These are phyloP conservation scores for Champsocephalus esox DNA, from an alignment of 2,797 vertebrate species.

Conservation along the genomic window DNA sequence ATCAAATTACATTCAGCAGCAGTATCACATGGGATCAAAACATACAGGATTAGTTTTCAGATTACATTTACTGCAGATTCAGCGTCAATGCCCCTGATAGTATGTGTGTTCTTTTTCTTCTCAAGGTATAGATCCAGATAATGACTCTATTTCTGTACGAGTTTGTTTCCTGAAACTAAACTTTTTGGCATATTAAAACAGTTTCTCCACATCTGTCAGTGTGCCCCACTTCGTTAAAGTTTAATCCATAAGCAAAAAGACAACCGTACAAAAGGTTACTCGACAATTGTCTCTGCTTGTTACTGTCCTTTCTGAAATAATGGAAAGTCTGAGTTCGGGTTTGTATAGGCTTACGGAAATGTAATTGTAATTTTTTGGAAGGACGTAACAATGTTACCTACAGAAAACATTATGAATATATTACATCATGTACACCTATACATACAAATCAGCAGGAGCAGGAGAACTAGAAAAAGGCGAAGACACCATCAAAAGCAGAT, in stretches of 20 bases:
- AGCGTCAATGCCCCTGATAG: conserved; percentile 9
- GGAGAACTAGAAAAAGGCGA: background rate
- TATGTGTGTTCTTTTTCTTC: conserved; percentile 49
- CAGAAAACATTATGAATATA: conserved; percentile 19
- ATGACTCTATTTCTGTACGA: conserved; percentile 56
- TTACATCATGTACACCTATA: conserved; percentile 1
- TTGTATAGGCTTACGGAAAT: conserved; percentile 50
- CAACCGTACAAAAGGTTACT: conserved; percentile 35
- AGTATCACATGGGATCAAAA: conserved; percentile 19
- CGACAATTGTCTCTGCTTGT: conserved; percentile 14
- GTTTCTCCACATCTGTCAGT: conserved; percentile 55
- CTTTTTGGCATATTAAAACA: conserved; percentile 63
- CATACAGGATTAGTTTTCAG: conserved; percentile 26
- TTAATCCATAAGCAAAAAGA: conserved; percentile 54
- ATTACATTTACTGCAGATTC: conserved; percentile 35
- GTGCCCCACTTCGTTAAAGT: conserved; percentile 65
- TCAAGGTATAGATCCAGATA: conserved; percentile 5
- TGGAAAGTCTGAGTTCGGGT: conserved; percentile 22
- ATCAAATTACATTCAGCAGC: conserved; percentile 38
- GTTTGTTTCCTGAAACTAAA: conserved; percentile 69
- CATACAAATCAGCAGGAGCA: background rate
- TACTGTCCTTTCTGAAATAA: conserved; percentile 37
- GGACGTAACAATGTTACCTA: conserved; percentile 1
- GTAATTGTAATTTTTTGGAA: conserved; percentile 36
- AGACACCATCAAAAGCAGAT: conserved; percentile 6